Evolutionary conservation across 2,888 invertebrate species (phyloP), one percentile per base, ranked within the genome.

Genomic region (Lycaena phlaeas): DNA sequence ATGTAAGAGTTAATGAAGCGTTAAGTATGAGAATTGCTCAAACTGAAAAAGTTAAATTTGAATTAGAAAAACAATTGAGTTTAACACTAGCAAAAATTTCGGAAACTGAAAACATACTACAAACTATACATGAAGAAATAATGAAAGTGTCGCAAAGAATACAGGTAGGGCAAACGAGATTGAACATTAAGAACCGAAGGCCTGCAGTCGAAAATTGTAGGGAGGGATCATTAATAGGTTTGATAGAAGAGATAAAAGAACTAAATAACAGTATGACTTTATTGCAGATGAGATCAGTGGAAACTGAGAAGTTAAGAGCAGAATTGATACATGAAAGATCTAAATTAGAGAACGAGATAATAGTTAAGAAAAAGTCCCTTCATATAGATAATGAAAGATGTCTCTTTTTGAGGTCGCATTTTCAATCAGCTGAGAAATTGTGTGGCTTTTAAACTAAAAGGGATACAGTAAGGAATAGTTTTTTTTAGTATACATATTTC

Each of bases 1-100:
- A 94, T 2, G 92, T 94, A 52, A 82, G 85, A 34, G 93, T 95
- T 0, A 94, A 95, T 59, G 86, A 89, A 28, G 90, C 91, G 0
- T 70, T 96, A 41, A 86, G 88, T 4, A 87, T 89, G 49, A 87
- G 93, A 37, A 90, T 95, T 36, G 88, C 90, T 3, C 89, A 92
- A 54, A 90, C 91, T 0, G 91, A 94, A 62, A 91, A 93, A 68
- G 88, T 92, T 7, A 87, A 91, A 49, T 86, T 82, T 2, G 86
- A 88, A 54, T 72, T 95, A 50, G 92, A 92, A 63, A 88, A 88
- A 46, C 91, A 93, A 59, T 68, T 92, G 17, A 75, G 87, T 46
- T 75, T 57, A 87, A 76, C 75, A 0, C 36, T 84, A 31, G 49
- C 61, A 4, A 84, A 82, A 45, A 84, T 82, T 10, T 72, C 68